A percentile compares a stretch with the other conserved stretches of the same genome.
phyloP scores from a whole-genome alignment of 2,113 vertebrate species.

The Oryzias melastigma region DNA sequence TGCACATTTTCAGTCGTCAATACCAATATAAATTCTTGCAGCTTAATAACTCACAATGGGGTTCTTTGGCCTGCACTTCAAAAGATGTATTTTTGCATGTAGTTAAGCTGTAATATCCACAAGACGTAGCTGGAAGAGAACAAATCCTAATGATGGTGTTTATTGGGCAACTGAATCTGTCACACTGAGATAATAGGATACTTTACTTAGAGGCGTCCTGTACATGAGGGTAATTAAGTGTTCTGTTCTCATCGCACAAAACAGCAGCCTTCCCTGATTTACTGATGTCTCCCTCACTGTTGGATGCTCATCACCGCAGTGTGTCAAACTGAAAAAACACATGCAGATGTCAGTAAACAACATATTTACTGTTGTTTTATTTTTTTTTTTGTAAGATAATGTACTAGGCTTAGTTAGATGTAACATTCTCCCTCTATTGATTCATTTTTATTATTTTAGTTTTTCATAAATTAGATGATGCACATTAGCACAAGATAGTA shows the following conservation, averaged over 20 bases:
- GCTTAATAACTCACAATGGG: constrained; percentile 65
- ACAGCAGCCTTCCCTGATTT: constrained; percentile 52
- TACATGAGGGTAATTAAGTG: constrained; percentile 69
- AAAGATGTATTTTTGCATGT: constrained; percentile 54
- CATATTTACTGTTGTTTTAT: not conserved
- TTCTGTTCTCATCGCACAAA: constrained; percentile 66
- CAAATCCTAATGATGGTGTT: constrained; percentile 62
- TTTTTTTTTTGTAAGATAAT: too few species aligned
- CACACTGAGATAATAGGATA: constrained; percentile 41
- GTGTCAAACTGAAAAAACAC: constrained; percentile 34
- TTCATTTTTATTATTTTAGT: too few species aligned
- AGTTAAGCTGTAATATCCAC: constrained; percentile 50
- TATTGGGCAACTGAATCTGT: constrained; percentile 58
- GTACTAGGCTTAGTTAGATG: too few species aligned
- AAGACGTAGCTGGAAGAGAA: constrained; percentile 48
- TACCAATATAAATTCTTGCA: constrained; percentile 70
- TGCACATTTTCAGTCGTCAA: constrained; percentile 67
- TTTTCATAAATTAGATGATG: too few species aligned
- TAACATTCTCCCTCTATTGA: too few species aligned
- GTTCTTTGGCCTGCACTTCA: constrained; percentile 72
- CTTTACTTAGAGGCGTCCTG: constrained; percentile 56
- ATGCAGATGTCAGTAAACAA: constrained; percentile 33
- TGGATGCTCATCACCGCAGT: constrained; percentile 38
- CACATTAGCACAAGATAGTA: too few species aligned
- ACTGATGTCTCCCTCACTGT: constrained; percentile 46